These are phyloP conservation scores for Podargus strigoides DNA, from an alignment of 2,797 vertebrate species.

Conservation along the genomic window DNA sequence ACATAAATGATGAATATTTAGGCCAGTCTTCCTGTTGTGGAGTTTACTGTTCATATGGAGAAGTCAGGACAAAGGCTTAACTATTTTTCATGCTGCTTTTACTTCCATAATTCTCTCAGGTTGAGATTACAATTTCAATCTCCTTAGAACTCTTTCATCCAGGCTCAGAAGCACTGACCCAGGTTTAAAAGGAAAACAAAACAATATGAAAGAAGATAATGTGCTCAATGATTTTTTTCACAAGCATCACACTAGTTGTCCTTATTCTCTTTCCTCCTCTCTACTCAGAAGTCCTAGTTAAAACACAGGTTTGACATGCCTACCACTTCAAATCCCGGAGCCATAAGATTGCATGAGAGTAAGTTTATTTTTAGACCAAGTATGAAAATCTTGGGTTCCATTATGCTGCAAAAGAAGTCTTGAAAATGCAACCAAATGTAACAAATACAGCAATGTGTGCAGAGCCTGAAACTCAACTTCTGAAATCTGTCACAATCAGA, in stretches of 20 bases:
- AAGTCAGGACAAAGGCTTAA: neutral
- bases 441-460: neutral
- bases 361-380: constrained; percentile 16
- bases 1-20: neutral
- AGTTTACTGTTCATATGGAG: neutral
- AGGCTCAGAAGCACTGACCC: neutral
- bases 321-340: neutral
- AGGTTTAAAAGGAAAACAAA: neutral
- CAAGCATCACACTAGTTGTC: neutral
- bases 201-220: neutral
- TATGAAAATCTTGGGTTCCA: neutral
- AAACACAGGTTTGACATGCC: constrained; percentile 3
- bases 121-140: neutral
- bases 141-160: neutral
- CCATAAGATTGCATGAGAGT: neutral
- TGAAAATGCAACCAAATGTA: neutral
- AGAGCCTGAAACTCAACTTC: neutral
- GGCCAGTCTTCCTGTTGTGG: neutral
- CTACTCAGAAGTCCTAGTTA: neutral
- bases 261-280: neutral
- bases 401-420: neutral
- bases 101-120: neutral
- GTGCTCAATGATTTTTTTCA: neutral
- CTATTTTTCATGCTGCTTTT: neutral
- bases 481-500: neutral